phyloP scores from a whole-genome alignment of 30 jellyfish, hydroid and myxozoan species.

The Mastigias papua region DNA sequence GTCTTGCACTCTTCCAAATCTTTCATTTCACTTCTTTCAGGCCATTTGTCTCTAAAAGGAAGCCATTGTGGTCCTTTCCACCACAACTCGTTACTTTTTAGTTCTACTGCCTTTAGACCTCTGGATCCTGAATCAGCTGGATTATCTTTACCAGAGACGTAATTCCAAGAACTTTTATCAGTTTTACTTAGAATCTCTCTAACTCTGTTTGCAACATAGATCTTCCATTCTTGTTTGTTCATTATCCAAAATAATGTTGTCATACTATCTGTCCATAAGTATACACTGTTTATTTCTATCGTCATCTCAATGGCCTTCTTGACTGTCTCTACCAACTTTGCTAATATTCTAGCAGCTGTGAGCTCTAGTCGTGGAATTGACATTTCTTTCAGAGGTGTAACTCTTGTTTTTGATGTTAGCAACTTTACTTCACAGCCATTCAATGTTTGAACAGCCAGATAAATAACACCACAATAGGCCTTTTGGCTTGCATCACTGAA shows the following conservation, averaged over 20 bases:
- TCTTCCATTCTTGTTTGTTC: constrained; percentile 40
- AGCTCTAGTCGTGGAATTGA: constrained; percentile 48
- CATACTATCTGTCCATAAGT: constrained; percentile 60
- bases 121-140: constrained; percentile 74
- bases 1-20: neutral
- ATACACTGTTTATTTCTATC: neutral
- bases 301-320: neutral
- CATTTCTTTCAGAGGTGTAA: constrained; percentile 32
- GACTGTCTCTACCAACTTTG: constrained; percentile 21
- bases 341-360: constrained; percentile 27
- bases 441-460: neutral
- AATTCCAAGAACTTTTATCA: constrained; percentile 7
- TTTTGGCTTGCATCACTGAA: constrained; percentile 38
- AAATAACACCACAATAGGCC: constrained; percentile 32
- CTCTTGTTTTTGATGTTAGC: constrained; percentile 34
- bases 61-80: constrained; percentile 64
- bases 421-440: neutral
- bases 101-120: constrained; percentile 32
- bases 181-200: constrained; percentile 36
- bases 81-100: constrained; percentile 31
- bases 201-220: constrained; percentile 33
- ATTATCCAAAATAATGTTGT: constrained; percentile 36
- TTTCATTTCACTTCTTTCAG: neutral
- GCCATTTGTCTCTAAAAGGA: neutral
- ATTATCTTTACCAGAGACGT: constrained; percentile 37